Evolutionary conservation across 2,888 invertebrate genomes (phyloP).

Genomic region (Scaptomyza parva): DNA sequence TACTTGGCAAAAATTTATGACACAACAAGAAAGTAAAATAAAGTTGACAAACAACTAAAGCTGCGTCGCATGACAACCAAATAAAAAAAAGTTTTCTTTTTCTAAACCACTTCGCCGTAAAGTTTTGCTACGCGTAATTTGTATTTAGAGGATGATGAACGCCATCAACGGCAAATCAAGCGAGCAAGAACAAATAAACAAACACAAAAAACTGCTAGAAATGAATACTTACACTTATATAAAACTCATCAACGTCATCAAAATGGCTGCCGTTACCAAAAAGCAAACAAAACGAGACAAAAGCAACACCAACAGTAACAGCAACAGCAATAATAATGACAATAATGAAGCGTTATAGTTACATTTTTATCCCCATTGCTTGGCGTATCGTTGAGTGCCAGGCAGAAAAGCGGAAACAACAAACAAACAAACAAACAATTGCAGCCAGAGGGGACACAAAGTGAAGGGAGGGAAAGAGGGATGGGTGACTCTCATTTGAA

Average conservation of each 20-base stretch:
- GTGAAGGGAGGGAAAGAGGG: background rate
- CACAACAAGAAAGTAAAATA: conserved; percentile 57
- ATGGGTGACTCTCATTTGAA: conserved; percentile 29
- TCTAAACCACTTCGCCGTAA: conserved; percentile 20
- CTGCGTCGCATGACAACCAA: conserved; percentile 43
- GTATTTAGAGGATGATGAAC: conserved; percentile 43
- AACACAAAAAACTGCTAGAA: conserved; percentile 52
- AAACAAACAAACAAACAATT: conserved; percentile 37
- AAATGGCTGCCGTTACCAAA: conserved; percentile 46
- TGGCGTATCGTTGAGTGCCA: conserved; percentile 58
- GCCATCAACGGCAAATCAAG: conserved; percentile 71
- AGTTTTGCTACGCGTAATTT: conserved; percentile 18
- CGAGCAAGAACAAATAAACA: conserved; percentile 59
- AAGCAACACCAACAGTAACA: conserved; percentile 13
- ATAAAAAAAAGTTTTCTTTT: conserved; percentile 59
- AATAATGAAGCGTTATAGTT: conserved; percentile 70
- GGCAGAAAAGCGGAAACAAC: conserved; percentile 40
- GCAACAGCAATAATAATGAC: conserved; percentile 44
- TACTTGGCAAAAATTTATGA: conserved; percentile 45
- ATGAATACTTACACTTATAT: conserved; percentile 49
- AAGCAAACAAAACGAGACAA: conserved; percentile 44
- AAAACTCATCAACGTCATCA: conserved; percentile 76
- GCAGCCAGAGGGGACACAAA: conserved; percentile 12
- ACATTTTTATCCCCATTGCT: conserved; percentile 47
- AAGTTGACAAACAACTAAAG: conserved; percentile 51